phyloP scores from a whole-genome alignment of 2,797 vertebrate species.

The Tiaroga cobitis region DNA sequence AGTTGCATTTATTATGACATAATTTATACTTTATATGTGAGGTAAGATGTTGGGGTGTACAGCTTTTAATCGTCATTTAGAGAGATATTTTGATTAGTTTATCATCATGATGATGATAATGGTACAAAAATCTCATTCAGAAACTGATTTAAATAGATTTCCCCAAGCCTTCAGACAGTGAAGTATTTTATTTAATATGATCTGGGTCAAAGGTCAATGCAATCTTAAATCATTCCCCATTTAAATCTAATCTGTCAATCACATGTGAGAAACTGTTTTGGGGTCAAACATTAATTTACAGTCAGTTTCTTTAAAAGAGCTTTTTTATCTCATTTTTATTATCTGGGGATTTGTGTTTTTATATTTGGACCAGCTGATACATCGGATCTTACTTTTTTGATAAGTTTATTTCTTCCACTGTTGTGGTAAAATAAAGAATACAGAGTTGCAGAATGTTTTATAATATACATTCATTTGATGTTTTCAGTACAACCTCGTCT shows the following conservation, averaged over 20 bases:
- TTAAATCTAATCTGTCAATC: background rate
- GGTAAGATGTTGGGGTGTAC: background rate
- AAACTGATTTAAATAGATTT: background rate
- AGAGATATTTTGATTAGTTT: conserved; percentile 1
- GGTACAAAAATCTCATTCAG: background rate
- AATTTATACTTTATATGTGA: background rate
- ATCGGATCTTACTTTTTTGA: background rate
- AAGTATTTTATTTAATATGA: background rate
- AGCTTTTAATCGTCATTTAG: background rate
- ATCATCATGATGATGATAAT: background rate
- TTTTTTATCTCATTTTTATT: background rate
- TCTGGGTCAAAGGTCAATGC: background rate
- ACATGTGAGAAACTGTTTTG: background rate
- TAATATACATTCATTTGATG: background rate
- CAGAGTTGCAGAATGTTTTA: background rate
- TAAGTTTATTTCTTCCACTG: background rate
- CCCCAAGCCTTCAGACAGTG: background rate
- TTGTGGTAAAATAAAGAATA: background rate
- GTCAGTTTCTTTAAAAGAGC: background rate
- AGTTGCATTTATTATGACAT: conserved; percentile 25
- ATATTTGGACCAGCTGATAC: background rate
- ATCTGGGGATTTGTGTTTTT: background rate
- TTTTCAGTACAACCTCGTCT: background rate
- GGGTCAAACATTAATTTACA: background rate
- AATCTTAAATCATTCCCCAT: background rate